Conservation (phyloP, 2,888 invertebrate genomes). For the Cephus rjabovi region DNA sequence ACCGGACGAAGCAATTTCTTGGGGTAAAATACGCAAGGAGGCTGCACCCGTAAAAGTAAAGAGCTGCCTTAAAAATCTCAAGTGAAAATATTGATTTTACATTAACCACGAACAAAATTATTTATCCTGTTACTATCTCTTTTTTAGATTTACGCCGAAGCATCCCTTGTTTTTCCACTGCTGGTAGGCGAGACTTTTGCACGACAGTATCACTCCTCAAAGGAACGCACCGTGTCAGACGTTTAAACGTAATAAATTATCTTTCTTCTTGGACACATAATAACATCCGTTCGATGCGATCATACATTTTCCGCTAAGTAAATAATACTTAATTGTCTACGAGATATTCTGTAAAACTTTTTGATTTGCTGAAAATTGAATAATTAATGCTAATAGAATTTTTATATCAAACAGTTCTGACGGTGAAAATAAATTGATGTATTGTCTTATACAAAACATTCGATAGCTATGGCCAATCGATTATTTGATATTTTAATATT, state of each 20-base stretch:
- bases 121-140: conserved; percentile 21
- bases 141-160: conserved; percentile 86
- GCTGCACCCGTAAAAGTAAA: conserved; percentile 89
- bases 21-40: conserved; percentile 95
- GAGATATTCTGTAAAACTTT: no score
- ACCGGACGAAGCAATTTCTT: conserved; percentile 98
- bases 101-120: no score
- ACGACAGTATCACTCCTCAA: conserved; percentile 48
- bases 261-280: not conserved
- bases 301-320: no score
- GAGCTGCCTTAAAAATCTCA: not conserved
- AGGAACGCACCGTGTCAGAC: conserved; percentile 46
- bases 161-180: conserved; percentile 92
- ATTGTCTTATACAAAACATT: no score
- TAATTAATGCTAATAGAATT: no score
- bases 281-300: no score
- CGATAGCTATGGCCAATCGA: no score
- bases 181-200: conserved; percentile 98
- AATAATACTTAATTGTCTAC: no score
- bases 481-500: no score
- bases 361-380: no score
- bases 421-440: no score
- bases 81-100: not conserved
- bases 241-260: conserved; percentile 33
- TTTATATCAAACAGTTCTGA: no score